Base-by-base conservation (phyloP, 2,113 vertebrate genomes). In the Petrocephalus microphthalmus region DNA sequence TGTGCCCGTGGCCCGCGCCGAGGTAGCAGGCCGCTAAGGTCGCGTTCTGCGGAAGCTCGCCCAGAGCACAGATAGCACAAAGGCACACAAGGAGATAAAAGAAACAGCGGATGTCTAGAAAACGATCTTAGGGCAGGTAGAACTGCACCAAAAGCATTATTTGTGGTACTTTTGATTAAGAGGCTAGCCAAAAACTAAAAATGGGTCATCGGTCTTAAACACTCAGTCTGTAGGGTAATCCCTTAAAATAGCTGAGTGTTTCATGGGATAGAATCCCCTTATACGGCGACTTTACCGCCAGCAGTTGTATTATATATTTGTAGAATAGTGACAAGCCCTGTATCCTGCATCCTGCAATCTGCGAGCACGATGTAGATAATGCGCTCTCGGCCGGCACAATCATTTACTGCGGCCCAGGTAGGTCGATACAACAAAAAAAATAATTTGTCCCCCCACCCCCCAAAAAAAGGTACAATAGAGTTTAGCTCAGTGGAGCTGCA, bases 301-400 rank as follows among this genome's bases (percentile, higher is more conserved):
- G 60, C 60, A 25, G 60, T 64, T 11, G 25, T 2, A 25, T 64
- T 64, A 64, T 64, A 64, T 64, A 64, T 64, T 64, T 64, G 60
- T n/a, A 25, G 60, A 25, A 25, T n/a, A 25, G 11, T n/a, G 11
- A n/a, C 60, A 67, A 29, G 60, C 60, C 60, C 10, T 67, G 25
- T 67, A 67, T 67, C 71, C 71, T 74, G 67, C 15, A 74, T 74
- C 67, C 29, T 78, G 71, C 71, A 78, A 78, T 78, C 71, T 78
- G 33, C 0, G 15, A 19, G 71, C 29, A 42, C 71, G 33, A 42
- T 78, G 29, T 78, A 19, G 0, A 78, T 13, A 78, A 78, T 42
- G 15, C 15, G 19, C 29, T 78, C 33, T 19, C 15, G 33, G 33
- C 33, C 33, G 15, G 15, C 29, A 7, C 71, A 17, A 78, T 42